Conservation (phyloP, 2,797 vertebrate genomes). For the Sebastes variabilis region DNA sequence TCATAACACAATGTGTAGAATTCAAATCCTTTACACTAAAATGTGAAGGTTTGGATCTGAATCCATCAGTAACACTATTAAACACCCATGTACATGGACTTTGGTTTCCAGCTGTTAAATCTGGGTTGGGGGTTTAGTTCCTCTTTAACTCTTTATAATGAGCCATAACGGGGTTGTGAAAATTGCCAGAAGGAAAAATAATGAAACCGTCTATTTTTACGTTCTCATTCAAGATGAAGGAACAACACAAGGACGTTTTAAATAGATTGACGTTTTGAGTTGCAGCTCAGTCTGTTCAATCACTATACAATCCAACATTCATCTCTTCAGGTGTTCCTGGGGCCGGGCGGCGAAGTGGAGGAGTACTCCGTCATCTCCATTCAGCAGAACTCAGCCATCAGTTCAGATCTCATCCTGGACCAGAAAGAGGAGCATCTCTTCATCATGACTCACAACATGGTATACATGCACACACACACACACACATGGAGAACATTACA, state of each 20-base stretch:
- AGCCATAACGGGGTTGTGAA: not conserved
- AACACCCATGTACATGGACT: no score
- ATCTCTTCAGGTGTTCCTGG: constrained; percentile 88
- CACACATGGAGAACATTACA: not conserved
- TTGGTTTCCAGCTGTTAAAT: no score
- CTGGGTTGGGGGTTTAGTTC: no score
- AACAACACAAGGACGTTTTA: not conserved
- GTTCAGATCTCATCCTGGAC: constrained; percentile 92
- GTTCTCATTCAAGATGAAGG: not conserved
- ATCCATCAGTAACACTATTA: no score
- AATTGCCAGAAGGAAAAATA: not conserved
- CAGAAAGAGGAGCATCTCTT: constrained; percentile 89
- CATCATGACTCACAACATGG: constrained; percentile 91
- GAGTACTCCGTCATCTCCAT: constrained; percentile 85
- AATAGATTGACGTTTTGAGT: not conserved
- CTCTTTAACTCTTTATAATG: not conserved
- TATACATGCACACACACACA: constrained; percentile 54
- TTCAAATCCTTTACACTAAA: no score
- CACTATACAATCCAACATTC: not conserved
- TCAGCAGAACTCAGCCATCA: constrained; percentile 87
- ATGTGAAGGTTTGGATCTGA: no score
- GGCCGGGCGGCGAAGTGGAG: constrained; percentile 84
- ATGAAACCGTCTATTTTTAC: not conserved
- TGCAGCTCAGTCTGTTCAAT: not conserved
- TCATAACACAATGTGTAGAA: no score